phyloP scores from a whole-genome alignment of 2,888 invertebrate species.

The Torymus aiolomorphi region DNA sequence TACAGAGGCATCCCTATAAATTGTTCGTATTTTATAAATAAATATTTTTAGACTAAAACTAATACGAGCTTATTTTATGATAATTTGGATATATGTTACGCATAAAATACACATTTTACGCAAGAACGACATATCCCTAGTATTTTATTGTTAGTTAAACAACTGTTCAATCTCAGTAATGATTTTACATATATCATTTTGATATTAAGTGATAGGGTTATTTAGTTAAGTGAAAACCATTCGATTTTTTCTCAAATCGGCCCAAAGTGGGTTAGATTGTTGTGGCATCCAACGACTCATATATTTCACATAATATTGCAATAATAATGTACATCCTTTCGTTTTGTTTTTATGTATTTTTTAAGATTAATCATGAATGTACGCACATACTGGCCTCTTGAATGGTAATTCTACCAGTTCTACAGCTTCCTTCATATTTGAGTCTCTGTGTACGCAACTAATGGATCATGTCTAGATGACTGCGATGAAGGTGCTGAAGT shows the following conservation, averaged over 20 bases:
- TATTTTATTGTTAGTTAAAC: conserved; percentile 7
- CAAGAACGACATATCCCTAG: background rate
- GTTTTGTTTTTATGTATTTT: background rate
- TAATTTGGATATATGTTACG: background rate
- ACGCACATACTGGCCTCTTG: too few relatives aligned
- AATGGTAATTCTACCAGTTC: too few relatives aligned
- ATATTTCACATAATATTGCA: background rate
- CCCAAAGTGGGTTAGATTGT: too few relatives aligned
- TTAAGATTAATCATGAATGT: conserved; percentile 1
- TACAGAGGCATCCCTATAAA: too few relatives aligned
- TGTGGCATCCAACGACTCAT: background rate
- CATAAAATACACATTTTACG: conserved; percentile 1
- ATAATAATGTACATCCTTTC: background rate
- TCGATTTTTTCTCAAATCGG: background rate
- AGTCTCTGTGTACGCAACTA: too few relatives aligned
- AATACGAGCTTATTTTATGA: background rate
- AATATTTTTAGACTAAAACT: too few relatives aligned
- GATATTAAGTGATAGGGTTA: background rate
- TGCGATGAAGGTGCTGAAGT: too few relatives aligned
- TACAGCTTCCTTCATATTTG: too few relatives aligned
- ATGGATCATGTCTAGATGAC: too few relatives aligned
- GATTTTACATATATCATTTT: background rate
- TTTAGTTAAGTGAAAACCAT: background rate
- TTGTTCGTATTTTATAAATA: too few relatives aligned
- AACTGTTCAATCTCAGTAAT: background rate